Conservation (phyloP, 2,113 vertebrate species). For the Cebus imitator region DNA sequence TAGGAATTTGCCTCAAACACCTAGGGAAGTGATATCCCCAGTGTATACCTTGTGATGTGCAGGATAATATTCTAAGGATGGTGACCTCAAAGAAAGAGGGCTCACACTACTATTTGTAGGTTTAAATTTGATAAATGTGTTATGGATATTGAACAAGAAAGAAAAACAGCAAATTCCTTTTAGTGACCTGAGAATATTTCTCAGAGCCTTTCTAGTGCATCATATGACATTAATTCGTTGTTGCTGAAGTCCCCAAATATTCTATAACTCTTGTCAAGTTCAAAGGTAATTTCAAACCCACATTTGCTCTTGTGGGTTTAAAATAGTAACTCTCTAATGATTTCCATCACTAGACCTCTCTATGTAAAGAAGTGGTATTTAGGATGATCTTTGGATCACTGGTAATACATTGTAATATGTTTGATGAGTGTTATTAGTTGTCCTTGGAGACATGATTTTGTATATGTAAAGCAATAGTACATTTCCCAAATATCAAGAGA, state of each 20-base stretch:
- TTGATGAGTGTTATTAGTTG: background rate
- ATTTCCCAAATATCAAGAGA: constrained; percentile 40
- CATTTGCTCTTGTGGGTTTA: constrained; percentile 9
- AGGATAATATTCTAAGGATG: background rate
- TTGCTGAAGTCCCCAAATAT: background rate
- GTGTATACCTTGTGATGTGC: background rate
- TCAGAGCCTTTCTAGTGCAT: background rate
- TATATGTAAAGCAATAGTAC: background rate
- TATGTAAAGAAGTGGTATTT: background rate
- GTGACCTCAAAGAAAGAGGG: background rate
- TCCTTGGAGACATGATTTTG: background rate
- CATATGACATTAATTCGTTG: background rate
- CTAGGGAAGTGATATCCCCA: background rate
- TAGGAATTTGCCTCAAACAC: background rate
- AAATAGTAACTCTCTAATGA: background rate
- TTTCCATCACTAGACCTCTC: background rate
- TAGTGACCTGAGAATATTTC: background rate
- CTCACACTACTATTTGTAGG: background rate
- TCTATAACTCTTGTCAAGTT: background rate
- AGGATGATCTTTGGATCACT: background rate
- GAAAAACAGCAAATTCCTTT: constrained; percentile 15
- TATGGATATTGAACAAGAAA: constrained; percentile 25
- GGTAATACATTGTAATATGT: background rate
- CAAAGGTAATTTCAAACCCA: background rate
- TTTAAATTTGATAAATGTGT: background rate